phyloP scores from a whole-genome alignment of 1,140 invertebrate genomes.

The Oryctes rhinoceros region DNA sequence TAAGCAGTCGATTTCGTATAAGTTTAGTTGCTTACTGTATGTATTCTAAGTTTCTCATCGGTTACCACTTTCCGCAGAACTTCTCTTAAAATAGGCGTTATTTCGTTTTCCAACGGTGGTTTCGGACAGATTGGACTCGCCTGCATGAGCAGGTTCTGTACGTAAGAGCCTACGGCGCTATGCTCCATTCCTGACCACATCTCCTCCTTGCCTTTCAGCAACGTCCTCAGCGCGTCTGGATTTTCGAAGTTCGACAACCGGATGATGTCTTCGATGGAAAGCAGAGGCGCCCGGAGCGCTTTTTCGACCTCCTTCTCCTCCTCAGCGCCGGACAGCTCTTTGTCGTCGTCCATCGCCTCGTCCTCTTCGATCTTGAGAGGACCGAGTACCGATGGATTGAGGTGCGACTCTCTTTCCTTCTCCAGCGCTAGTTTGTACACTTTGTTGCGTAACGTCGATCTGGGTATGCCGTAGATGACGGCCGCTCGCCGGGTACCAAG shows the following conservation, averaged over 20 bases:
- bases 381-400: slow-evolving; percentile 60
- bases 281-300: slow-evolving; percentile 66
- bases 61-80: slow-evolving; percentile 68
- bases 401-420: slow-evolving; percentile 69
- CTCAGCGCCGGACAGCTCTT: slow-evolving; percentile 71
- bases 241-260: slow-evolving; percentile 67
- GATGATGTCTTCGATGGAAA: slow-evolving; percentile 70
- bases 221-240: slow-evolving; percentile 67
- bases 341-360: slow-evolving; percentile 63
- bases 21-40: slow-evolving; percentile 11
- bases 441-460: slow-evolving; percentile 95
- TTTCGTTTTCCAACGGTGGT: slow-evolving; percentile 46
- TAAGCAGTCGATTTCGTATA: not conserved
- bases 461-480: slow-evolving; percentile 93
- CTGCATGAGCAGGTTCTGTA: slow-evolving; percentile 60
- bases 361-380: slow-evolving; percentile 58
- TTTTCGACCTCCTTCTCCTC: slow-evolving; percentile 72
- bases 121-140: slow-evolving; percentile 44
- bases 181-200: slow-evolving; percentile 65
- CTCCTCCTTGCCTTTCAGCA: slow-evolving; percentile 64
- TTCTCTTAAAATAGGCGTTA: slow-evolving; percentile 64
- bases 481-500: slow-evolving; percentile 91
- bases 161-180: slow-evolving; percentile 67
- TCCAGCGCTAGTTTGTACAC: slow-evolving; percentile 86
- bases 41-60: slow-evolving; percentile 62